Base-by-base conservation (phyloP, 1,140 invertebrate species). In the Lordiphosa stackelbergi region DNA sequence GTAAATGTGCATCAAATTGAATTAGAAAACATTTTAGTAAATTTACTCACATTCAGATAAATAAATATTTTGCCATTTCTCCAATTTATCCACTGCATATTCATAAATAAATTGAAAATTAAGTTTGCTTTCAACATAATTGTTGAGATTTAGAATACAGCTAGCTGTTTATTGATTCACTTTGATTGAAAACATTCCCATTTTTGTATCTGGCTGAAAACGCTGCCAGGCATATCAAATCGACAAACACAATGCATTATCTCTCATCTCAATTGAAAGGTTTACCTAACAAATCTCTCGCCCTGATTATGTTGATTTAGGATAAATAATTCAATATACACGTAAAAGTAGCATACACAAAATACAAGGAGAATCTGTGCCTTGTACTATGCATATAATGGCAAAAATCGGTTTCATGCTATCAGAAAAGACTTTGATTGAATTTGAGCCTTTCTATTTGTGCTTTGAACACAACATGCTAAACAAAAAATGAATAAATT, bases 301-400 rank as follows among this genome's bases (percentile, higher is more conserved):
- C 42, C 75, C 65, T 64, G 77, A 62, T 77, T 69, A 77, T 83
- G 78, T 83, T 83, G 69, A 77, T 71, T 83, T 83, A 84, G 77
- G 77, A 83, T 83, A 77, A 83, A 83, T 83, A 83, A 84, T 83
- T 77, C 73, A 83, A 83, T 81, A 83, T 81, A 68, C 40, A 41
- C 31, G 53, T 47, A 46, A 55, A 49, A 38, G 69, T 37, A 43
- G 52, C 49, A 52, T 40, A 53, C 52, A 38, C 28, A 66, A 78
- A 47, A 66, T 63, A 11, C 13, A 22, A 37, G 34, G n/a, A 35
- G 42, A 59, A 24, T 41, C n/a, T 42, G 13, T 24, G 34, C 46
- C 53, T 13, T 12, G 48, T 36, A 43, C 43, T 43, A 53, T 31
- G 47, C n/a, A 53, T 42, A 42, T 37, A 28, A 13, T 36, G 45